Percentiles rank a stretch among this genome's conserved stretches.
phyloP scores from a whole-genome alignment of 2,888 invertebrate genomes.

The Artemia sinica region DNA sequence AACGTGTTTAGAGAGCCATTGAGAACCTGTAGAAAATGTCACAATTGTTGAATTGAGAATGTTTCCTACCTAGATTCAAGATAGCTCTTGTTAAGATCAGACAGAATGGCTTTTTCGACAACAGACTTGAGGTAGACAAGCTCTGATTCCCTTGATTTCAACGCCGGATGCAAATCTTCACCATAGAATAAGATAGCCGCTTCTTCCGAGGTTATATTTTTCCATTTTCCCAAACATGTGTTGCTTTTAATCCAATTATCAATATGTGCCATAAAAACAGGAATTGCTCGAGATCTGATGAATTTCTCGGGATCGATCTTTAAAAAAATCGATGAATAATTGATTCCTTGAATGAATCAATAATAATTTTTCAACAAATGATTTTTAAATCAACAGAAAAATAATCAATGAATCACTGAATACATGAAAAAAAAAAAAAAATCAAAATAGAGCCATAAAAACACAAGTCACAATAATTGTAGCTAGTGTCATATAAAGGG shows the following conservation, averaged over 20 bases:
- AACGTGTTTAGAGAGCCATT: no score
- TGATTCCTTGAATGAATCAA: no score
- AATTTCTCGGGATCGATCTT: neutral
- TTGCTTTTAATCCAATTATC: constrained; percentile 1
- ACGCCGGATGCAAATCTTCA: neutral
- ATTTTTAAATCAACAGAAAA: no score
- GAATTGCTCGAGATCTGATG: neutral
- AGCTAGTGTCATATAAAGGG: no score
- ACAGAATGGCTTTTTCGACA: neutral
- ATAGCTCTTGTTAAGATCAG: neutral
- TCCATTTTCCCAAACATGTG: neutral
- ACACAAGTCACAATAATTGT: no score
- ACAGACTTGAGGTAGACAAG: neutral
- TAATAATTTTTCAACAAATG: no score
- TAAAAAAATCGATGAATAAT: neutral
- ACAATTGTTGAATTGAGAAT: no score
- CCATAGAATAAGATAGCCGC: constrained; percentile 9
- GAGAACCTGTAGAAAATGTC: no score
- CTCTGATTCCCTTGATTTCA: neutral
- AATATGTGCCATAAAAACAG: neutral
- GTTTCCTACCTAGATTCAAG: constrained; percentile 1
- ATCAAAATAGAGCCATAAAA: no score
- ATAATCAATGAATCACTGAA: no score
- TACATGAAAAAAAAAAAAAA: no score
- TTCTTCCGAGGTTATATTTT: constrained; percentile 5